Base-by-base conservation (phyloP, 64 coral and sea anemone species). In the Astreopora myriophthalma region DNA sequence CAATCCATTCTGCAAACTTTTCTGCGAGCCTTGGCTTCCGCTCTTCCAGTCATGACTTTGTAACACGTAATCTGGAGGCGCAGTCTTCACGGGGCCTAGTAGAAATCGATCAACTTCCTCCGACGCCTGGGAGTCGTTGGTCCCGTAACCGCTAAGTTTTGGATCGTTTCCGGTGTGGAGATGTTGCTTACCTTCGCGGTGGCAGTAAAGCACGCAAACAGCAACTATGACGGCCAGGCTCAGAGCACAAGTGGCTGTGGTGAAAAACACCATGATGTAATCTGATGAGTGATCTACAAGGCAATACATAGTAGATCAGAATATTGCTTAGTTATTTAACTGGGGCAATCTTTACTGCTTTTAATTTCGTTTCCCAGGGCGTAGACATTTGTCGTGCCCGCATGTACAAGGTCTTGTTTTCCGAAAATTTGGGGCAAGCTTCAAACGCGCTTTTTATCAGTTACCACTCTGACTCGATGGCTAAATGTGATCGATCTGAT, bases 261-360 rank as follows among this genome's bases (percentile, higher is more conserved):
- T 34, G 20, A 60, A 83, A 83, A 83, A 83, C 19, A 83, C 79
- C 12, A 57, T 83, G 22, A 65, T 34, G 34, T 65, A 83, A 64
- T 83, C 57, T 4, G 79, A 37, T 8, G 52, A 62, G 30, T 83
- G 79, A 64, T 83, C 79, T 83, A 34, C 8, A 38, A 63, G 24
- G 24, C 2, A 64, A 26, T 34, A 33, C 17, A 25, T 38, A 26
- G 10, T 33, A 48, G 26, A 77, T 30, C 61, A 64, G 23, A 64
- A 64, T 8, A 26, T 26, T 10, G 61, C 42, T 11, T n/a, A n/a
- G n/a, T n/a, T n/a, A n/a, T n/a, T n/a, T n/a, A n/a, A n/a, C n/a
- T n/a, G n/a, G n/a, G n/a, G n/a, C n/a, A n/a, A n/a, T n/a, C n/a
- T n/a, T n/a, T n/a, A n/a, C n/a, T n/a, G n/a, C n/a, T 46, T 46